Evolutionary conservation across 2,797 vertebrate genomes (phyloP), one percentile per base, ranked within the genome.

Genomic region (Sebastes ruberrimus): DNA sequence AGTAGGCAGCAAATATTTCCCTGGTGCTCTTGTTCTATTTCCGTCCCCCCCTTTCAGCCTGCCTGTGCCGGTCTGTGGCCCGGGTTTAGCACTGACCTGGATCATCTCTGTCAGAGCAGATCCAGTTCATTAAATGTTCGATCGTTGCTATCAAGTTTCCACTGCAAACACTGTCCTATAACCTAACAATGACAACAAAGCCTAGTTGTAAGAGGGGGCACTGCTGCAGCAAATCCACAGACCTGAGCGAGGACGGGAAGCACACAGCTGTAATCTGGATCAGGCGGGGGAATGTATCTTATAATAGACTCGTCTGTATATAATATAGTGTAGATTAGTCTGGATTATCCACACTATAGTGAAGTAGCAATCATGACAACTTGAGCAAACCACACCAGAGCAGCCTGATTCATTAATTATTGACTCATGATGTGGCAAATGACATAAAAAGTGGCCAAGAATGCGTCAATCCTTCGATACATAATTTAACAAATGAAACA

Each of bases 61-160:
- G 92, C 84, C 80, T 76, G 83, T 89, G 83, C 81, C 87, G 80
- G 84, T 55, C 90, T 77, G 76, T 68, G 79, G 83, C 79, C 87
- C 23, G 71, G 10, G 46, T 49, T 74, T 27, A 86, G 88, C 84
- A 25, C 82, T 93, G 92, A 93, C 90, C 92, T 92, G 90, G 86
- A 94, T 92, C 92, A 71, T 88, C 86, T 28, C 89, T 80, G 74
- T 78, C 93, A 89, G 23, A 88, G 83, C 91, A 85, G 78, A 91
- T 82, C 78, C 89, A 88, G 84, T 86, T 91, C 85, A 89, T 91
- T 88, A 87, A 88, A 89, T 53, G 86, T 89, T 92, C 88, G 86
- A 93, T 93, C 64, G 30, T 56, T 32, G 72, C 80, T 78, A 85
- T 94, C 93, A 88, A 76, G 83, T 94, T 94, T 91, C 90, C 91